Base-by-base conservation (phyloP, 2,797 vertebrate genomes). In the Alca torda region DNA sequence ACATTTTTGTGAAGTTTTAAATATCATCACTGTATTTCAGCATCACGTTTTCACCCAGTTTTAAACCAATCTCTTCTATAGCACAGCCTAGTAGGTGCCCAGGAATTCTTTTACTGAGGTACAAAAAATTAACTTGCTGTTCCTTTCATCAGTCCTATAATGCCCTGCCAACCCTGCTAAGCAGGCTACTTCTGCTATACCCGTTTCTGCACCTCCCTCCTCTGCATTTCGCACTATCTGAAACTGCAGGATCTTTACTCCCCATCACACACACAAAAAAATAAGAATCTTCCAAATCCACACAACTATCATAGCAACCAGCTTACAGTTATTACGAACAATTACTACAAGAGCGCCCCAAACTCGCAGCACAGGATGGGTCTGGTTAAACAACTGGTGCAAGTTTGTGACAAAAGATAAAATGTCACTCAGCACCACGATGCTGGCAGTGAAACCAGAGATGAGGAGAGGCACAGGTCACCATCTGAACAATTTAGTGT, bases 361-460 rank as follows among this genome's bases (percentile, higher is more conserved):
- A n/a, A n/a, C 37, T 30, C 4, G 2, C 74, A 70, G 68, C 54
- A 84, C 87, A 68, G 45, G 82, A 94, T 94, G 80, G 56, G 69
- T 90, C 86, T 95, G 76, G 73, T 95, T 95, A 97, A 96, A 96
- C 82, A 93, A 93, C 41, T 77, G 63, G 35, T 67, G 75, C 63
- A 83, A 85, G 83, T 64, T 53, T 82, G 63, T 82, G 84, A 82
- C 69, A 84, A 94, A 89, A 95, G 87, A 92, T 81, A 95, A 92
- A 93, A 95, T 73, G 77, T 68, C 86, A 94, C 89, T 94, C 89
- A 95, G 79, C 90, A 85, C 60, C 54, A 64, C 1, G 6, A 70
- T 80, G 57, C 77, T 84, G 88, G 89, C 89, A 93, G 86, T 67
- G 87, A 94, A 96, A 95, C 56, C 60, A 94, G 81, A 97, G 89